A percentile compares a stretch with the other conserved stretches of the same genome.
Evolutionary conservation across 35 echinoderm and acorn worm genomes (phyloP).

Genomic region (Apostichopus japonicus): DNA sequence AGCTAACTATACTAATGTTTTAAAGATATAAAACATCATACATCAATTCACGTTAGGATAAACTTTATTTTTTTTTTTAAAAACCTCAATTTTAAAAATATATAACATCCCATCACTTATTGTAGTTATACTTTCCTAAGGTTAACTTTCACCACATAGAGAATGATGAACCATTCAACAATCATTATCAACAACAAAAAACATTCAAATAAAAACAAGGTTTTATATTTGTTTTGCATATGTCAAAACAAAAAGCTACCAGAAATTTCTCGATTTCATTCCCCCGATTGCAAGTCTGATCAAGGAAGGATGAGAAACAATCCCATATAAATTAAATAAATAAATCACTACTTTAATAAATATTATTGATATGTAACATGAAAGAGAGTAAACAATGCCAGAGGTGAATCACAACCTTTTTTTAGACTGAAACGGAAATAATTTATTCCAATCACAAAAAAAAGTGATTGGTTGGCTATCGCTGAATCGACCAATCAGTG

Average conservation of each 20-base stretch:
- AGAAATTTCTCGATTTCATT: not conserved
- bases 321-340: slow-evolving; percentile 11
- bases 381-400: not conserved
- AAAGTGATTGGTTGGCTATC: too few species aligned
- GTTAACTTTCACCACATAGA: not conserved
- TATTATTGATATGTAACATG: slow-evolving; percentile 9
- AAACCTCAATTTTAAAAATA: slow-evolving; percentile 8
- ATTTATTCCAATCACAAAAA: too few species aligned
- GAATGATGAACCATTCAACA: not conserved
- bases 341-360: slow-evolving; percentile 17
- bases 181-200: not conserved
- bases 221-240: too few species aligned
- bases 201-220: too few species aligned
- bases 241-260: not conserved
- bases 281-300: not conserved
- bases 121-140: not conserved
- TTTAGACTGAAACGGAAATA: too few species aligned
- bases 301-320: slow-evolving; percentile 4
- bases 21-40: slow-evolving; percentile 3
- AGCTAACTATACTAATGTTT: not conserved
- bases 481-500: too few species aligned
- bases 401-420: not conserved
- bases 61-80: too few species aligned
- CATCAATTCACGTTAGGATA: not conserved
- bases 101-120: not conserved